These are phyloP conservation scores for Magallana gigas DNA, from an alignment of 1,140 invertebrate genomes.

Conservation along the genomic window DNA sequence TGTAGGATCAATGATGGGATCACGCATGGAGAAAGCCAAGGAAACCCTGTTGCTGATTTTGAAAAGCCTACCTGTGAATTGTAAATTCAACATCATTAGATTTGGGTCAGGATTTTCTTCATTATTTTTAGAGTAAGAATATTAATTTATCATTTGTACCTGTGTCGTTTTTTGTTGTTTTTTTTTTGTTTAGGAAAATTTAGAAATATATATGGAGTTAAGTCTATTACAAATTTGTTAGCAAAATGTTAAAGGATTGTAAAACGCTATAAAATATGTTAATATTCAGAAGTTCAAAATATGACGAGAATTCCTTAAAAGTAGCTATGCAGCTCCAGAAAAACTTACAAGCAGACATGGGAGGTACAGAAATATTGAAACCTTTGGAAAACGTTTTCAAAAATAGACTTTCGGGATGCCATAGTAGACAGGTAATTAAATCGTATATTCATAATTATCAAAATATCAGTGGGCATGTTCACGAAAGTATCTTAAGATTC, in stretches of 20 bases:
- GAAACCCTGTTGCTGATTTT: constrained; percentile 48
- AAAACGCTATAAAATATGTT: too few species aligned
- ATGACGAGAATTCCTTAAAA: constrained; percentile 59
- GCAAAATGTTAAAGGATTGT: too few species aligned
- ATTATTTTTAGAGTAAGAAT: constrained; percentile 33
- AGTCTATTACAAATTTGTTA: background rate
- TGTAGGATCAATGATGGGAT: constrained; percentile 37
- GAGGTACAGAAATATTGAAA: constrained; percentile 77
- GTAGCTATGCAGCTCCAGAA: constrained; percentile 56
- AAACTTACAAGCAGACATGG: constrained; percentile 71
- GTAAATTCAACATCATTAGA: constrained; percentile 42
- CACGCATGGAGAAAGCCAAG: constrained; percentile 45
- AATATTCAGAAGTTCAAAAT: constrained; percentile 58
- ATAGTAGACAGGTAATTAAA: constrained; percentile 62
- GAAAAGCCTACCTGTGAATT: constrained; percentile 47
- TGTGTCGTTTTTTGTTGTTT: too few species aligned
- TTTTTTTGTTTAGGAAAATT: too few species aligned
- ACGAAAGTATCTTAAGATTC: too few species aligned
- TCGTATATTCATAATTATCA: too few species aligned
- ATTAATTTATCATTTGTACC: too few species aligned
- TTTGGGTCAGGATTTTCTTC: constrained; percentile 39
- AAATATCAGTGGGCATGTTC: too few species aligned
- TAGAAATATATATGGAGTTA: too few species aligned
- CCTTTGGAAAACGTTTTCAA: constrained; percentile 75
- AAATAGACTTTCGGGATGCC: constrained; percentile 65